phyloP scores from a whole-genome alignment of 2,888 invertebrate species.

The Chaitophorus viminalis region DNA sequence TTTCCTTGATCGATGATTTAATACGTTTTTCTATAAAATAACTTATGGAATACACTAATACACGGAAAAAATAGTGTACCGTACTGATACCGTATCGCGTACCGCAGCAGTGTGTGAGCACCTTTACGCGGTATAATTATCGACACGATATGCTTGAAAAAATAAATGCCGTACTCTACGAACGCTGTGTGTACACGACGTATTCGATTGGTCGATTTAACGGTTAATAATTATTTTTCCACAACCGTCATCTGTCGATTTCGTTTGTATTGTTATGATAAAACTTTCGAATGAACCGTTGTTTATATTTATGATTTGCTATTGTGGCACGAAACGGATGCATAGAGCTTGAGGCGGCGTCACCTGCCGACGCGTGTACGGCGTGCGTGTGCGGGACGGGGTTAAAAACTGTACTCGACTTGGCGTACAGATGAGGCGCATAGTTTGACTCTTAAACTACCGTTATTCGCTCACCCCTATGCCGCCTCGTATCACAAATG shows the following conservation, averaged over 20 bases:
- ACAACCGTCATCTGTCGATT: not conserved
- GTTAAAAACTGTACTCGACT: not conserved
- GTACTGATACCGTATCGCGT: too few relatives aligned
- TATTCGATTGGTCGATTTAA: not conserved
- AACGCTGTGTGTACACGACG: not conserved
- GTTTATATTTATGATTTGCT: not conserved
- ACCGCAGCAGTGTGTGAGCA: too few relatives aligned
- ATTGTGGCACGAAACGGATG: not conserved
- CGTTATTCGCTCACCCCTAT: conserved; percentile 2
- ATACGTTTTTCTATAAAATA: not conserved
- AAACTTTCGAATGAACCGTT: not conserved
- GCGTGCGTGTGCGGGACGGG: not conserved
- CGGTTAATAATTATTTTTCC: not conserved
- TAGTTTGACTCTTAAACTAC: not conserved
- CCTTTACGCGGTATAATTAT: not conserved
- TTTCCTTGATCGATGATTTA: conserved; percentile 3
- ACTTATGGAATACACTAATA: not conserved
- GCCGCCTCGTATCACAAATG: not conserved
- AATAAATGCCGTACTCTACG: not conserved
- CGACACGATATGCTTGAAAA: not conserved
- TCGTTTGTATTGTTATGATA: not conserved
- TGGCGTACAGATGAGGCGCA: not conserved
- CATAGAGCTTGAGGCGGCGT: not conserved
- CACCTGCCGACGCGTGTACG: not conserved
- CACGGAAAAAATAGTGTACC: too few relatives aligned